phyloP scores from a whole-genome alignment of 2,888 invertebrate species.

The Coenonympha glycerion region DNA sequence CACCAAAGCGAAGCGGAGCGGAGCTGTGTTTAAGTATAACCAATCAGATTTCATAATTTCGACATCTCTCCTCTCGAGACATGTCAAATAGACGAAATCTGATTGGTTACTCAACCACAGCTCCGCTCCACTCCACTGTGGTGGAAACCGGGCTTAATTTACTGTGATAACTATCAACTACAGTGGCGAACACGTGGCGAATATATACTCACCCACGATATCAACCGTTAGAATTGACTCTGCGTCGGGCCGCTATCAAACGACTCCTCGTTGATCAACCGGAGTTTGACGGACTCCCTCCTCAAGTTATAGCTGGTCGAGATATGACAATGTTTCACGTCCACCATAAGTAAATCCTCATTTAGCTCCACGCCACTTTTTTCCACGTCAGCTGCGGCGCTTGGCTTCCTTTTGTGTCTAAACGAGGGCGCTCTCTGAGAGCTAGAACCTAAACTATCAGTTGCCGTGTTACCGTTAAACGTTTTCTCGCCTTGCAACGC shows the following conservation, averaged over 20 bases:
- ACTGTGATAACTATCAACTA: too few species aligned
- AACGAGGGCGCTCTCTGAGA: conserved; percentile 73
- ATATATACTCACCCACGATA: conserved; percentile 64
- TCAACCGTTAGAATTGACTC: conserved; percentile 70
- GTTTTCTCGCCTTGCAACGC: conserved; percentile 80
- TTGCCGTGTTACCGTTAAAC: conserved; percentile 85
- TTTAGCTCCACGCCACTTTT: conserved; percentile 70
- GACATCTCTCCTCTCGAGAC: too few species aligned
- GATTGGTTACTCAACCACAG: too few species aligned
- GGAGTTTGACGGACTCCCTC: conserved; percentile 64
- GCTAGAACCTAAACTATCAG: conserved; percentile 76
- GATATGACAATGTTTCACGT: conserved; percentile 70
- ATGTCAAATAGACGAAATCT: too few species aligned
- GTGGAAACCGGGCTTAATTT: too few species aligned
- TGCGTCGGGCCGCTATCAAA: conserved; percentile 61
- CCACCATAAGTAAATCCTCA: conserved; percentile 61
- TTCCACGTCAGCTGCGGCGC: conserved; percentile 78
- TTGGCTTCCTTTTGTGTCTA: conserved; percentile 72
- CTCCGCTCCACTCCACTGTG: too few species aligned
- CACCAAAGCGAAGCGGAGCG: too few species aligned
- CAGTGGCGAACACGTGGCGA: too few species aligned
- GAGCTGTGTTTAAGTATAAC: too few species aligned
- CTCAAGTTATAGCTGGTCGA: conserved; percentile 69
- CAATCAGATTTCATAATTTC: too few species aligned
- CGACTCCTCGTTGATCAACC: conserved; percentile 69